Conservation (phyloP, 2,113 vertebrate genomes). For the Prionailurus viverrinus region DNA sequence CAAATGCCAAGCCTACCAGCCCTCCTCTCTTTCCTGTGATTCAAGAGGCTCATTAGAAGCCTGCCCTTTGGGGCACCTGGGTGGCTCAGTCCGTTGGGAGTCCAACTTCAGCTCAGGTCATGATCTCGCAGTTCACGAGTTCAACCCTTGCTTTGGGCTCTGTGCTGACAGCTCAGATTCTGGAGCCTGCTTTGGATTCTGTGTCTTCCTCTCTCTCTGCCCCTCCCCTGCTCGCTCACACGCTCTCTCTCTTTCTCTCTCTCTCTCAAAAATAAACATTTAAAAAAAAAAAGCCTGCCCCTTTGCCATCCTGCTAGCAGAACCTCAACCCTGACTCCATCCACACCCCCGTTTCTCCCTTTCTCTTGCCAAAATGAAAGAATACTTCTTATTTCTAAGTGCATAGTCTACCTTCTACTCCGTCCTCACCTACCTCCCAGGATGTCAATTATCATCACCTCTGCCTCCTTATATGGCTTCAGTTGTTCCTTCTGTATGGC, state of each 20-base stretch:
- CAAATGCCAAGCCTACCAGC: not conserved
- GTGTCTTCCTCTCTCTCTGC: too few relatives aligned
- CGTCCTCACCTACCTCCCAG: not conserved
- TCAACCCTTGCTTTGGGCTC: too few relatives aligned
- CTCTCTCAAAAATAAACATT: too few relatives aligned
- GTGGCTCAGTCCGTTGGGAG: too few relatives aligned
- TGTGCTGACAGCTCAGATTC: too few relatives aligned
- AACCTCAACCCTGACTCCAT: not conserved
- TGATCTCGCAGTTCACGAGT: too few relatives aligned
- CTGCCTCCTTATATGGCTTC: not conserved
- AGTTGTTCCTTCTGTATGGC: not conserved
- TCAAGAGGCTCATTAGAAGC: not conserved
- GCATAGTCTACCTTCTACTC: not conserved
- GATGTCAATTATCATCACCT: not conserved
- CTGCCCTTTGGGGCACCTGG: not conserved
- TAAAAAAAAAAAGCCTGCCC: not conserved
- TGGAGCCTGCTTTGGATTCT: too few relatives aligned
- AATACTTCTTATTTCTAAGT: not conserved
- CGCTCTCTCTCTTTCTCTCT: too few relatives aligned
- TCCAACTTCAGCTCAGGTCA: too few relatives aligned
- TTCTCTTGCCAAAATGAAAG: not conserved
- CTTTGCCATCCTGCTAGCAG: not conserved
- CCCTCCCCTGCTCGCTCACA: too few relatives aligned
- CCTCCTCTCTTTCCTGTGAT: not conserved
- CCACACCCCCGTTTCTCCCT: not conserved